A percentile compares a stretch with the other conserved stretches of the same genome.
Evolutionary conservation across 2,888 invertebrate genomes (phyloP).

Genomic region (Dysmachus trigonus): DNA sequence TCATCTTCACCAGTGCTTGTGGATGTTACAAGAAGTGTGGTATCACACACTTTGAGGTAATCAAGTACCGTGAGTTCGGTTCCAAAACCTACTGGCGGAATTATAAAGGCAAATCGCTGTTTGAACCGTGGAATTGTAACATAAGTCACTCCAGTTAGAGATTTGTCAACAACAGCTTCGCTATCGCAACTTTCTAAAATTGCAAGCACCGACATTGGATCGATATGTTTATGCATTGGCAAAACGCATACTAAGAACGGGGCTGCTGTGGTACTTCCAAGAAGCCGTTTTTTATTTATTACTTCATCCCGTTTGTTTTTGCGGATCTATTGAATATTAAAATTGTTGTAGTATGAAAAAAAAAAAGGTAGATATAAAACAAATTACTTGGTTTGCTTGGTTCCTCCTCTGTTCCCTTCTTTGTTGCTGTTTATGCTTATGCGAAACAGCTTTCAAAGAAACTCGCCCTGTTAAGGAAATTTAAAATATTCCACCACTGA

Average conservation of each 20-base stretch:
- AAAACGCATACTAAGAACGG: constrained; percentile 81
- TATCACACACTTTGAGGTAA: constrained; percentile 87
- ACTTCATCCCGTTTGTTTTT: constrained; percentile 86
- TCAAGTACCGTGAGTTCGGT: constrained; percentile 69
- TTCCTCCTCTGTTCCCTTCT: constrained; percentile 81
- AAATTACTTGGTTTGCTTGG: constrained; percentile 69
- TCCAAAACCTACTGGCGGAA: constrained; percentile 78
- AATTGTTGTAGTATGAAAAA: neutral
- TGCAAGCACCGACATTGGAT: constrained; percentile 72
- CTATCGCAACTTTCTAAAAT: constrained; percentile 79
- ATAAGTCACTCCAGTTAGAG: constrained; percentile 76
- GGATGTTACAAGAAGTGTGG: constrained; percentile 81
- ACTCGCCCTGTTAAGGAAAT: constrained; percentile 73
- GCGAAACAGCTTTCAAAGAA: constrained; percentile 74
- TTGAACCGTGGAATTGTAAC: constrained; percentile 85
- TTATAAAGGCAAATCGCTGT: constrained; percentile 84
- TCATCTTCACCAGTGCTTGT: constrained; percentile 71
- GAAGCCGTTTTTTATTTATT: constrained; percentile 77
- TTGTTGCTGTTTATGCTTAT: constrained; percentile 73
- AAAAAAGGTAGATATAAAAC: neutral
- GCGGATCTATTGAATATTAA: constrained; percentile 65
- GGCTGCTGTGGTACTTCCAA: constrained; percentile 77
- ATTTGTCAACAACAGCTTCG: constrained; percentile 71
- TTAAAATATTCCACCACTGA: constrained; percentile 2
- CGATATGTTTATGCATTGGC: constrained; percentile 74